Evolutionary conservation across 2,797 vertebrate species (phyloP).

Genomic region (Malurus leucopterus): DNA sequence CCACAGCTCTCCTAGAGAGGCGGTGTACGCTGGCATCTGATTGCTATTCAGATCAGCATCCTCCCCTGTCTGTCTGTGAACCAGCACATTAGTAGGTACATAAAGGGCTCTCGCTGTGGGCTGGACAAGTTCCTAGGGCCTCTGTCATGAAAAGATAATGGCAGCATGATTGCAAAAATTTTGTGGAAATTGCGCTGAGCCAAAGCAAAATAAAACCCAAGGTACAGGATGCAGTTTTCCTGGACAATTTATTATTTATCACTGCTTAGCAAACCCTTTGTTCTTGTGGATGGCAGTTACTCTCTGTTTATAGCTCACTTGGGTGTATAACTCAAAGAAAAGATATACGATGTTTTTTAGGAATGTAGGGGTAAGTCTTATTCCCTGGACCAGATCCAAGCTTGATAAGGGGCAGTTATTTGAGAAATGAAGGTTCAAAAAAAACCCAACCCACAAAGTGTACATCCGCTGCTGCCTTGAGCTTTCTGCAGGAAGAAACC

Average conservation of each 20-base stretch:
- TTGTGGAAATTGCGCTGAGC: conserved; percentile 7
- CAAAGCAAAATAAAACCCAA: conserved; percentile 8
- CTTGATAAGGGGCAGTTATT: background rate
- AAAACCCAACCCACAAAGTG: background rate
- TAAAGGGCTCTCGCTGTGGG: conserved; percentile 40
- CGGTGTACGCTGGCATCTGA: conserved; percentile 45
- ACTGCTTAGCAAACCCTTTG: conserved; percentile 6
- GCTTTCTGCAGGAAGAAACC: background rate
- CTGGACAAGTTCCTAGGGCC: conserved; percentile 24
- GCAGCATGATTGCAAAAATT: background rate
- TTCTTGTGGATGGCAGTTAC: conserved; percentile 9
- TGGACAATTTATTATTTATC: conserved; percentile 11
- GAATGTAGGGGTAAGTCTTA: background rate
- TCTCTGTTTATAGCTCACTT: conserved; percentile 41
- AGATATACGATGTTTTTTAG: background rate
- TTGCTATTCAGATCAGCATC: conserved; percentile 66
- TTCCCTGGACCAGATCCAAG: background rate
- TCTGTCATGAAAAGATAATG: background rate
- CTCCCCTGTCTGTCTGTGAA: conserved; percentile 56
- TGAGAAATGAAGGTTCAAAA: background rate
- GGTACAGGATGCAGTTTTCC: background rate
- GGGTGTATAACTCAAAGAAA: background rate
- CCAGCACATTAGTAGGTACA: conserved; percentile 53
- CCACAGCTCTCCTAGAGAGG: conserved; percentile 38
- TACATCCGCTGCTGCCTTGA: background rate